Evolutionary conservation across 1,140 invertebrate genomes (phyloP).

Genomic region (Anadara kagoshimensis): DNA sequence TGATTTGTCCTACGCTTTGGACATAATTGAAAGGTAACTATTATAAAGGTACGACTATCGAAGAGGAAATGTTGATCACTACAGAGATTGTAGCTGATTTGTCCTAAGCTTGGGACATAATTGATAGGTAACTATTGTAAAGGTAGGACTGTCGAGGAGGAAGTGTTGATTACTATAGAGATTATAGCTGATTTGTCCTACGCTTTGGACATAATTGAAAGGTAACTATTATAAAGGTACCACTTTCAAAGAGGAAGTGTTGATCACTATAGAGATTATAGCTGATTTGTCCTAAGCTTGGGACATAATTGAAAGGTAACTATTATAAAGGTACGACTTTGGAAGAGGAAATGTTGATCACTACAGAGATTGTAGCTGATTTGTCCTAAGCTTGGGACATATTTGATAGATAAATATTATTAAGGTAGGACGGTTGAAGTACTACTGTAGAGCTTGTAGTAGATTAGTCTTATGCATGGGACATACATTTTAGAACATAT

Average conservation of each 20-base stretch:
- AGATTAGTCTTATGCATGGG: no score
- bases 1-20: constrained; percentile 97
- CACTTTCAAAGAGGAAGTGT: constrained; percentile 92
- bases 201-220: constrained; percentile 94
- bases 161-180: constrained; percentile 92
- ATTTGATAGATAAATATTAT: constrained; percentile 69
- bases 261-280: constrained; percentile 93
- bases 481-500: no score
- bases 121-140: constrained; percentile 53
- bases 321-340: constrained; percentile 80
- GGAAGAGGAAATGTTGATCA: constrained; percentile 94
- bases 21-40: constrained; percentile 87
- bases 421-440: no score
- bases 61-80: constrained; percentile 92
- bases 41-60: constrained; percentile 86
- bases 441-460: no score
- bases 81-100: constrained; percentile 93
- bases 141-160: constrained; percentile 89
- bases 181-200: constrained; percentile 96
- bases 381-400: constrained; percentile 77
- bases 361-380: constrained; percentile 94
- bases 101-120: constrained; percentile 2
- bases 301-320: constrained; percentile 55
- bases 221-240: constrained; percentile 82
- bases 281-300: constrained; percentile 79